Base-by-base conservation (phyloP, 2,113 vertebrate genomes). In the Misgurnus mizolepis region DNA sequence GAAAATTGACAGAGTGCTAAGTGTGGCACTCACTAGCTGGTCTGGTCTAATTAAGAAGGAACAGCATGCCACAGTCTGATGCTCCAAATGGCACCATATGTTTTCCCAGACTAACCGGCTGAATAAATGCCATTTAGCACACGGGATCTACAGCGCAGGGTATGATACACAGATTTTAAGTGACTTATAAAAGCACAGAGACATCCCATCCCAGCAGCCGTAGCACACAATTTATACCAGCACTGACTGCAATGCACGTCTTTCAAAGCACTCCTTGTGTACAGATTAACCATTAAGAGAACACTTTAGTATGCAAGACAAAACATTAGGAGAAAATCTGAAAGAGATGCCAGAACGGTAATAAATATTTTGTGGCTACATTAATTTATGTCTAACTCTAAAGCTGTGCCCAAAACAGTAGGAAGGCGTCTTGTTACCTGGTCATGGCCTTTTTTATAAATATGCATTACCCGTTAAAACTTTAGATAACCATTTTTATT, bases 21-120 rank as follows among this genome's bases (percentile, higher is more conserved):
- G 78, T 79, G 74, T 67, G 78, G 81, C 81, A 89, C 91, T 93
- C 92, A 88, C 87, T 90, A 93, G 91, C 93, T 92, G 81, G 93
- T 89, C 95, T 93, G 91, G 93, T 96, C 93, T 95, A 97, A 97
- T 96, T 96, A 97, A 95, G 95, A 95, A 92, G 94, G 93, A 96
- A 96, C 95, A 96, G 96, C 94, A 91, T 90, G 96, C 91, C 87
- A 82, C 93, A 91, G 94, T 94, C 95, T 93, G 94, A 91, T 91
- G 86, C 86, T 94, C 95, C 96, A 96, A 97, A 96, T 94, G 94
- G 94, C 93, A 94, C 96, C 96, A 94, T 96, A 96, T 95, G 95
- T 94, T 96, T 94, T 91, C 94, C 94, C 94, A 94, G 95, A 96
- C 95, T 93, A 93, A 92, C 90, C 85, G 89, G 92, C 92, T 92